Percentiles rank a stretch among this genome's conserved stretches.
Conservation (phyloP, 2,113 vertebrate species). For the Etheostoma cragini region DNA sequence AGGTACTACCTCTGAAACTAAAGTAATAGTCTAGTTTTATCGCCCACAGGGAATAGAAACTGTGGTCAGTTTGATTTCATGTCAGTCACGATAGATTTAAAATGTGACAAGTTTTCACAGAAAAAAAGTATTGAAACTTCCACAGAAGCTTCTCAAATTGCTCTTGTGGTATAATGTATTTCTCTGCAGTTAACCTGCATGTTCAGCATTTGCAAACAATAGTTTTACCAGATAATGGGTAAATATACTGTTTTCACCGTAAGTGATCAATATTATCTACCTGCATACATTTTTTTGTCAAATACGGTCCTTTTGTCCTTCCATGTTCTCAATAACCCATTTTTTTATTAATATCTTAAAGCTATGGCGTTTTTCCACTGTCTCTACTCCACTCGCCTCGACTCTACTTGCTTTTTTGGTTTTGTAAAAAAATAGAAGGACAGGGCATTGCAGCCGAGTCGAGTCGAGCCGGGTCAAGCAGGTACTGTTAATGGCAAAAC, state of each 20-base stretch:
- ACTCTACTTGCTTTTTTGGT: too few relatives aligned
- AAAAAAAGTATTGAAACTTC: constrained; percentile 10
- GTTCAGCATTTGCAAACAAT: neutral
- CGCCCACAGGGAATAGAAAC: neutral
- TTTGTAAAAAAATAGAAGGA: too few relatives aligned
- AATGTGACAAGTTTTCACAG: neutral
- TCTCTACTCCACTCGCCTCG: too few relatives aligned
- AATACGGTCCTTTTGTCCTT: neutral
- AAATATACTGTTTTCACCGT: neutral
- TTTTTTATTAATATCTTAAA: neutral
- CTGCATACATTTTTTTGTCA: neutral
- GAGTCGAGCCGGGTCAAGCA: too few relatives aligned
- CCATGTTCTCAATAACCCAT: neutral
- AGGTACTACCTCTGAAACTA: neutral
- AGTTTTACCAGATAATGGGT: neutral
- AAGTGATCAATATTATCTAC: neutral
- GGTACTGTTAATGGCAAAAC: too few relatives aligned
- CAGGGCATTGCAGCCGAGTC: too few relatives aligned
- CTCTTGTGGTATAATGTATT: neutral
- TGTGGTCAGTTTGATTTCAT: neutral
- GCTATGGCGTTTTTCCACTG: too few relatives aligned
- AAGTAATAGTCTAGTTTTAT: neutral
- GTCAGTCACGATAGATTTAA: neutral
- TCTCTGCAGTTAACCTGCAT: too few relatives aligned
- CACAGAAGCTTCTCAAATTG: constrained; percentile 10